Percentiles rank a stretch among this genome's conserved stretches.
Evolutionary conservation across 2,888 invertebrate species (phyloP).

Genomic region (Ptilodon capucinus): DNA sequence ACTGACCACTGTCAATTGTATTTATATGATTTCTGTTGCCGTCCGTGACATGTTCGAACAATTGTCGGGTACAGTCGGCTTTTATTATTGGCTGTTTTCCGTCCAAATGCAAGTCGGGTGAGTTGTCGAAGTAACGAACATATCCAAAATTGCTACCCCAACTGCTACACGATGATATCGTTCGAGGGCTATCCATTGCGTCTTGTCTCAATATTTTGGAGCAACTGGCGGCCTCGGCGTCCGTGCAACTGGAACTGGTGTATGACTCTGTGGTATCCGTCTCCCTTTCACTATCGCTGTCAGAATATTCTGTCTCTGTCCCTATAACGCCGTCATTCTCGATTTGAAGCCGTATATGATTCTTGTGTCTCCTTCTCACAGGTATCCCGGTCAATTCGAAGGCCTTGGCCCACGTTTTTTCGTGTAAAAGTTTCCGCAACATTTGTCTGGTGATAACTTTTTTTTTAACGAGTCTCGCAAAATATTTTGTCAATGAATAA

Average conservation of each 20-base stretch:
- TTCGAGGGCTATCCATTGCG: conserved; percentile 79
- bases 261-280: conserved; percentile 70
- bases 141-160: conserved; percentile 85
- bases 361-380: conserved; percentile 70
- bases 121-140: conserved; percentile 84
- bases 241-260: conserved; percentile 64
- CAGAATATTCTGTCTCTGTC: conserved; percentile 68
- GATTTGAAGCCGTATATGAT: conserved; percentile 67
- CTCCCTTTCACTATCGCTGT: conserved; percentile 69
- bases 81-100: conserved; percentile 41
- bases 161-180: conserved; percentile 78
- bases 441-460: conserved; percentile 87
- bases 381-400: conserved; percentile 74
- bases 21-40: conserved; percentile 28
- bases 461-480: conserved; percentile 88
- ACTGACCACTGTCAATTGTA: conserved; percentile 31
- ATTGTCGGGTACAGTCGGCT: conserved; percentile 69
- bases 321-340: conserved; percentile 71
- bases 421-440: conserved; percentile 88
- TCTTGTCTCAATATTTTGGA: conserved; percentile 82
- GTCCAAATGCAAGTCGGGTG: conserved; percentile 65
- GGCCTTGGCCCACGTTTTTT: conserved; percentile 77
- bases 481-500: conserved; percentile 89
- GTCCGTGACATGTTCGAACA: conserved; percentile 52
- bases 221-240: conserved; percentile 49